Evolutionary conservation across 2,888 invertebrate genomes (phyloP).

Genomic region (Sinopyrophorus schimmeli): DNA sequence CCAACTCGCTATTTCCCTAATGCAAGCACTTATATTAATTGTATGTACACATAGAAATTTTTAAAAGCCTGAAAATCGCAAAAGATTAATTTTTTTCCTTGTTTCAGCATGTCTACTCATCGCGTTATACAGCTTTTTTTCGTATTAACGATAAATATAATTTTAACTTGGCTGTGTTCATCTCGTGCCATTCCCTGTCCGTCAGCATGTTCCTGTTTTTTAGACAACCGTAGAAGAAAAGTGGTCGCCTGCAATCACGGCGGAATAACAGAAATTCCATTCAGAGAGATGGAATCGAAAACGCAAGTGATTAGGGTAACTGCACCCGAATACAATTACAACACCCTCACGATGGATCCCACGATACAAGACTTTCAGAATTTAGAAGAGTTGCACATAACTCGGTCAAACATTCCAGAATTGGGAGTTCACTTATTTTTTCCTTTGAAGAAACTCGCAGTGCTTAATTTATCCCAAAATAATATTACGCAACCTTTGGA

Average conservation of each 20-base stretch:
- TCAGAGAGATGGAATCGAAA: slow-evolving; percentile 63
- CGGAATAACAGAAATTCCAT: slow-evolving; percentile 66
- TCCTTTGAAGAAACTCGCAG: slow-evolving; percentile 64
- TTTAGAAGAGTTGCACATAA: slow-evolving; percentile 74
- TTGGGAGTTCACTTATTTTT: slow-evolving; percentile 79
- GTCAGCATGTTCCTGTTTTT: slow-evolving; percentile 63
- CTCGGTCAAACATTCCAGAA: slow-evolving; percentile 77
- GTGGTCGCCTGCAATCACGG: slow-evolving; percentile 65
- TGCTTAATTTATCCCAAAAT: slow-evolving; percentile 73
- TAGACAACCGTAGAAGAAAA: slow-evolving; percentile 62
- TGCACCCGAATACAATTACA: slow-evolving; percentile 64
- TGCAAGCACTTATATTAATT: too few relatives aligned
- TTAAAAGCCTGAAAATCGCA: background rate
- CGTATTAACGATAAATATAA: slow-evolving; percentile 12
- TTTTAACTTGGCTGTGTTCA: slow-evolving; percentile 30
- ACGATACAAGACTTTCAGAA: slow-evolving; percentile 61
- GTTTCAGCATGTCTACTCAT: slow-evolving; percentile 25
- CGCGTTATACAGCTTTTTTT: slow-evolving; percentile 1
- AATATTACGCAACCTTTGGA: slow-evolving; percentile 73
- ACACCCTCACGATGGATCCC: slow-evolving; percentile 72
- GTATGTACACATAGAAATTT: too few relatives aligned
- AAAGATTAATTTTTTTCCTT: slow-evolving; percentile 12
- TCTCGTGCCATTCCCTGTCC: slow-evolving; percentile 59
- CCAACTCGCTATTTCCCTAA: too few relatives aligned
- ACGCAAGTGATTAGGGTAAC: slow-evolving; percentile 69